Base-by-base conservation (phyloP, 1,140 invertebrate genomes). In the Goniozus legneri region DNA sequence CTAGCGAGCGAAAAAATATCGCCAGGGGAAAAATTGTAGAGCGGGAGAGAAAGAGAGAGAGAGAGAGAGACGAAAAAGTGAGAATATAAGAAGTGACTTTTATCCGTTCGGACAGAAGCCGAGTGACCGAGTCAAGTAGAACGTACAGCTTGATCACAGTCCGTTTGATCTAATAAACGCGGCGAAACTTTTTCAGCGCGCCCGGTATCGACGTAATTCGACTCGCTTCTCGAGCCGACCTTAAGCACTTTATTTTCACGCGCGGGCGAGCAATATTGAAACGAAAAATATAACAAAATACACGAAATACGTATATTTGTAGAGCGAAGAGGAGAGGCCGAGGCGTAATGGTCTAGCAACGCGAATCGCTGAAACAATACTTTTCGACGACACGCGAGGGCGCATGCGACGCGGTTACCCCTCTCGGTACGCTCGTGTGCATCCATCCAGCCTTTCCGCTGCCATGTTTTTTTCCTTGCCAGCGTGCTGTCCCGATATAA, bases 121-220 rank as follows among this genome's bases (percentile, higher is more conserved):
- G 62, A 72, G 67, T 70, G 69, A 69, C 69, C 69, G 64, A 70
- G 65, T 69, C 65, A 68, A 66, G 56, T 62, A 42, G 57, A 62
- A 60, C 51, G 56, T 60, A 54, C 61, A 70, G 67, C 62, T 71
- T 65, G 64, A 61, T 69, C 63, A 58, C 59, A 65, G 56, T 60
- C 54, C 62, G 51, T 64, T 69, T 71, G 62, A 66, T 71, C 50
- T 55, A 68, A 71, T 68, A 69, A 68, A 67, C 57, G 45, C 38
- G 48, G 55, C 58, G 56, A 54, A 56, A 52, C 52, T 51, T 47
- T 41, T 54, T 48, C 44, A 6, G 4, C 10, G 4, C 10, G 4
- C 24, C 24, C n/a, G n/a, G n/a, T n/a, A n/a, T n/a, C n/a, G n/a
- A n/a, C n/a, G n/a, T n/a, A n/a, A n/a, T n/a, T 27, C 24, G 24